Evolutionary conservation across 2,113 vertebrate genomes (phyloP).

Genomic region (Dicentrarchus labrax): DNA sequence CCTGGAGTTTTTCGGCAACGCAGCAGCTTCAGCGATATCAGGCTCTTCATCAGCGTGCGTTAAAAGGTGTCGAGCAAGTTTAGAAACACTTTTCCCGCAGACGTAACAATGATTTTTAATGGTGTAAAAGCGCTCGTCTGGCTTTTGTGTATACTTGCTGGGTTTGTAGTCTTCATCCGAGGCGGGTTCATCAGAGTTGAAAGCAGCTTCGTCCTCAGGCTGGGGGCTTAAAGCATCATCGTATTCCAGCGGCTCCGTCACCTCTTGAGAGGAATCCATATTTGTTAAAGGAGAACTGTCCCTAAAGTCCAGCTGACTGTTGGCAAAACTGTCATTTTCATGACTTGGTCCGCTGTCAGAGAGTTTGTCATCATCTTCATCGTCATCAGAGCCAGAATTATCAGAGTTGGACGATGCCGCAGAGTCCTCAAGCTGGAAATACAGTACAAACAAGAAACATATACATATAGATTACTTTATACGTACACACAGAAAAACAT

Average conservation of each 20-base stretch:
- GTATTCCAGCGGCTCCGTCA: accelerated
- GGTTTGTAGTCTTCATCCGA: accelerated
- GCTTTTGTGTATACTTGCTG: not conserved
- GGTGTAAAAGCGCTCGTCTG: not conserved
- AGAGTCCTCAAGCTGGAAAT: conserved; percentile 3
- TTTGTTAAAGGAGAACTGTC: not conserved
- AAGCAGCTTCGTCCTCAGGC: not conserved
- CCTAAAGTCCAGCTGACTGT: not conserved
- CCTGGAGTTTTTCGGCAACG: conserved; percentile 20
- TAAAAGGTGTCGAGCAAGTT: conserved; percentile 51
- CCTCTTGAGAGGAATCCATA: conserved; percentile 9
- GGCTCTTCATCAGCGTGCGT: conserved; percentile 7
- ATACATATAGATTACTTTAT: not conserved
- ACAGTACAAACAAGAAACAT: not conserved
- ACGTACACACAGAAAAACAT: not conserved
- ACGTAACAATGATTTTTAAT: conserved; percentile 64
- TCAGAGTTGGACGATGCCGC: not conserved
- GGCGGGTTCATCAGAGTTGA: not conserved
- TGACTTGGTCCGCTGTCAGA: not conserved
- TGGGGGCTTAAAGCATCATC: not conserved
- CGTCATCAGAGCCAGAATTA: conserved; percentile 16
- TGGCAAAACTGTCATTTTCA: not conserved
- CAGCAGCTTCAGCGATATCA: conserved; percentile 36
- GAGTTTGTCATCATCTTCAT: not conserved
- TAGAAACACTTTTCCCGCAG: conserved; percentile 26